A percentile compares a stretch with the other conserved stretches of the same genome.
phyloP scores from a whole-genome alignment of 2,888 invertebrate genomes.

The Clepsis dumicolana region DNA sequence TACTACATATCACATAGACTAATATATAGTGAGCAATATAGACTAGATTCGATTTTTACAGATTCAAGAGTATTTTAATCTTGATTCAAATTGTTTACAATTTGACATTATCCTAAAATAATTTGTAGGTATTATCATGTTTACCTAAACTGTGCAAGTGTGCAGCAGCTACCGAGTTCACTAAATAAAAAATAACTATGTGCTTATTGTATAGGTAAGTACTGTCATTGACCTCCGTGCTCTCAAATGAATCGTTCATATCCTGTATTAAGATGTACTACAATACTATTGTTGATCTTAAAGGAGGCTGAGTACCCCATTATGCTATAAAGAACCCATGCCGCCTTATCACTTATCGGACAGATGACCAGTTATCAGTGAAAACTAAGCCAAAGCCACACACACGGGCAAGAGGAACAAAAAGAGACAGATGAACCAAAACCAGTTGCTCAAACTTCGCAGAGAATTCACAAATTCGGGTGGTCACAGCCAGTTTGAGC shows the following conservation, averaged over 20 bases:
- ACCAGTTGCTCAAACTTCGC: constrained; percentile 82
- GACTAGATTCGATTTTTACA: background rate
- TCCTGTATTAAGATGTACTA: constrained; percentile 57
- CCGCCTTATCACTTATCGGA: constrained; percentile 53
- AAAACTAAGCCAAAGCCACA: constrained; percentile 66
- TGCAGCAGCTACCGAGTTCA: background rate
- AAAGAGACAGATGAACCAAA: constrained; percentile 62
- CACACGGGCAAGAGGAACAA: constrained; percentile 66
- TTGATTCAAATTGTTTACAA: background rate
- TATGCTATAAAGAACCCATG: constrained; percentile 43
- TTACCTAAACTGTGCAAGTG: background rate
- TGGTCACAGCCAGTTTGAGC: constrained; percentile 48
- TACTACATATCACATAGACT: too few relatives aligned
- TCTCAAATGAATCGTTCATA: constrained; percentile 72
- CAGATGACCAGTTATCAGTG: constrained; percentile 46
- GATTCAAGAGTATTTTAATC: background rate
- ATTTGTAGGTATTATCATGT: background rate
- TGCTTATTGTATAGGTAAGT: constrained; percentile 41
- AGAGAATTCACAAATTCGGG: constrained; percentile 65
- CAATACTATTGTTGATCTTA: constrained; percentile 35
- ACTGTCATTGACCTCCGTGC: constrained; percentile 74
- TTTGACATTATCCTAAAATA: too few relatives aligned
- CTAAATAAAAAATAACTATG: background rate
- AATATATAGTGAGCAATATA: background rate
- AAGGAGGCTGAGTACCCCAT: constrained; percentile 27